Evolutionary conservation across 2,797 vertebrate species (phyloP).

Genomic region (Denticeps clupeoides): DNA sequence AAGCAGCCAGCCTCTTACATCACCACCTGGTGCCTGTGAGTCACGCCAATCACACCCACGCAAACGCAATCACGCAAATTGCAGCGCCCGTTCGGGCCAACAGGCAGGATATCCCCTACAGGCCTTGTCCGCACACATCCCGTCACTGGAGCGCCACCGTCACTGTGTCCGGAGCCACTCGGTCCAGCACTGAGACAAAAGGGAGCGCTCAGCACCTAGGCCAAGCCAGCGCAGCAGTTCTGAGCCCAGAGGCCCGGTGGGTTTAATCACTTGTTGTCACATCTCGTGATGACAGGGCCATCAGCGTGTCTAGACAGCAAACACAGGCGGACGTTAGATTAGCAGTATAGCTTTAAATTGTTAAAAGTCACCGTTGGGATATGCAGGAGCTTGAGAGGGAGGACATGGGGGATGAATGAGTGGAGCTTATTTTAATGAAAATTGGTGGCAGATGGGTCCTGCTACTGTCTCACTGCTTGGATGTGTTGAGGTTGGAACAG

Average conservation of each 20-base stretch:
- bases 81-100: not conserved
- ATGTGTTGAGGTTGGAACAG: conserved; percentile 3
- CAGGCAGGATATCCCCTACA: too few species aligned
- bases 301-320: not conserved
- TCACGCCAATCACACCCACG: conserved; percentile 5
- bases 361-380: not conserved
- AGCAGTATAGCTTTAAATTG: not conserved
- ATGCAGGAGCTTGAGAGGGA: not conserved
- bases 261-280: too few species aligned
- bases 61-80: conserved; percentile 20
- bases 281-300: too few species aligned
- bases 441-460: conserved; percentile 16
- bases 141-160: too few species aligned
- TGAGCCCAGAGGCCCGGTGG: too few species aligned
- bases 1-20: not conserved
- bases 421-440: conserved; percentile 24
- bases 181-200: too few species aligned
- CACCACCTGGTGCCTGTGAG: conserved; percentile 5
- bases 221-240: too few species aligned
- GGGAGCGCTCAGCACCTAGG: too few species aligned
- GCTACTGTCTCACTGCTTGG: not conserved
- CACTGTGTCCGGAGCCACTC: too few species aligned
- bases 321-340: not conserved
- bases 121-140: too few species aligned
- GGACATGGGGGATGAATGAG: conserved; percentile 9